Base-by-base conservation (phyloP, 2,888 invertebrate species). In the Cosmopolites sordidus region DNA sequence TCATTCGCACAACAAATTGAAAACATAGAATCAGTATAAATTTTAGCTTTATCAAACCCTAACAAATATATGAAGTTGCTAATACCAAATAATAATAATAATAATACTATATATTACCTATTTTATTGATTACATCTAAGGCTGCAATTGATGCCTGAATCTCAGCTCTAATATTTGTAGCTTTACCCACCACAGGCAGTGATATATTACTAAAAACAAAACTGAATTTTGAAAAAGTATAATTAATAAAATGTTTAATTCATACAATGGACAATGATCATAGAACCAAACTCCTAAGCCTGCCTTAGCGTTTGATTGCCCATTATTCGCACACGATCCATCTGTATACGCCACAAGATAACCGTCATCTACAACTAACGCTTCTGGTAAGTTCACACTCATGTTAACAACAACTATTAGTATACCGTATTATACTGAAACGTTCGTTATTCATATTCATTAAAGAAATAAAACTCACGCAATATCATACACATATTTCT, bases 151-250 rank as follows among this genome's bases (percentile, higher is more conserved):
- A 86, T 1, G 92, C 98, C 76, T 93, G 87, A 58, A 98, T 95
- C 76, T 99, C 98, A 5, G 96, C 98, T 64, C 88, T 86, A 72
- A 99, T 98, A 70, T 99, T 99, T 0, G 98, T 98, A 4, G 90
- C 86, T 51, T 87, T 78, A 2, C 93, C 93, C 1, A 75, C 69
- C 0, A 94, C 87, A 1, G 89, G 87, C 66, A 84, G 83, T 11
- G 89, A 86, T 4, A 85, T 73, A 75, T 96, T 96, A 22, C 58
- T 58, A 22, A 12, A 33, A 33, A 33, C 27, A 33, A 33, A 5
- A 33, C 33, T 5, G 4, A 22, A 22, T 8, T 22, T 22, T 5
- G 8, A 8, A 22, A 22, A 22, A 22, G 4, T 9, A 8, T 8
- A 43, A 6, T 9, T 43, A 46, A 2, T 11, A n/a, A 8, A 46